These are phyloP conservation scores for Carollia perspicillata DNA, from an alignment of 2,113 vertebrate species.

Conservation along the genomic window DNA sequence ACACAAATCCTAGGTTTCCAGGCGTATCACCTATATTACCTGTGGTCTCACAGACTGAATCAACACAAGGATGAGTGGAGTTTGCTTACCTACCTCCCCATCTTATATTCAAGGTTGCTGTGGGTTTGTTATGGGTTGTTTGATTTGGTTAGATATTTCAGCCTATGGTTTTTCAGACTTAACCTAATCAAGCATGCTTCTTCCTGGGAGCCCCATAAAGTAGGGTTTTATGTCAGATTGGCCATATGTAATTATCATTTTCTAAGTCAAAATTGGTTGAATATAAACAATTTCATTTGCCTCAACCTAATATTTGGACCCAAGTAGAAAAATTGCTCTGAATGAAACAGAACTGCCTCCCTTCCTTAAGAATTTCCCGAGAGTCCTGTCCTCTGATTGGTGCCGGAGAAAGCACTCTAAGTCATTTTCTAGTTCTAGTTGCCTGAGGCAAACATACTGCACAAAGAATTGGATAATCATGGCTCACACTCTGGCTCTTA, in stretches of 20 bases:
- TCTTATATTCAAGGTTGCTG: not conserved
- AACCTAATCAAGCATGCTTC: not conserved
- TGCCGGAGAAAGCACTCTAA: not conserved
- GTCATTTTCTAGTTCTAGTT: not conserved
- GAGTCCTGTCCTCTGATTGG: not conserved
- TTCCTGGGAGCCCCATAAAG: not conserved
- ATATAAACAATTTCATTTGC: not conserved
- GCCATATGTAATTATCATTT: not conserved
- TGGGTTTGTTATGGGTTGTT: not conserved
- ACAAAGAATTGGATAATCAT: not conserved
- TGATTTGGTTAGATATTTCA: not conserved
- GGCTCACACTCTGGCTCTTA: not conserved
- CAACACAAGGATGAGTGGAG: not conserved
- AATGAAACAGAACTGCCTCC: not conserved
- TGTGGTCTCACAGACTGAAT: not conserved
- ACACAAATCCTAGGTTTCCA: constrained; percentile 48
- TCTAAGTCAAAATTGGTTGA: not conserved
- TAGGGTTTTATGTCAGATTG: not conserved
- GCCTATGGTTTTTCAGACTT: not conserved
- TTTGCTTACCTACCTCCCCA: not conserved
- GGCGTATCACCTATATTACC: constrained; percentile 28
- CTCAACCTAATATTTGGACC: not conserved
- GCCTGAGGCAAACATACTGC: not conserved
- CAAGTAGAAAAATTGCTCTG: not conserved
- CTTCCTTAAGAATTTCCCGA: not conserved